Evolutionary conservation across 2,113 vertebrate species (phyloP).

Genomic region (Haemorhous mexicanus): DNA sequence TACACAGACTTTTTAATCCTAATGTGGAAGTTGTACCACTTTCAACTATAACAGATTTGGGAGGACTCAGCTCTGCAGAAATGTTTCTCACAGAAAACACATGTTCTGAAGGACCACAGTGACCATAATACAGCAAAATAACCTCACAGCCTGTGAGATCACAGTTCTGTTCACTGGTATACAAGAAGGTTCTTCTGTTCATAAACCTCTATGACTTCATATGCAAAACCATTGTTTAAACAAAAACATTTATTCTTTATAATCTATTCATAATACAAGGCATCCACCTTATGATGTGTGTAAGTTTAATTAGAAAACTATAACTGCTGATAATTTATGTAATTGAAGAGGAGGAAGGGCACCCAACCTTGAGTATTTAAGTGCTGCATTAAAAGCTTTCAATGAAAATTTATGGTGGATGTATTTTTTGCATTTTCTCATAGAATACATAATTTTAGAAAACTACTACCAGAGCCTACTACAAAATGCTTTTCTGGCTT

Average conservation of each 20-base stretch:
- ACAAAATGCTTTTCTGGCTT: not conserved
- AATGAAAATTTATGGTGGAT: conserved; percentile 39
- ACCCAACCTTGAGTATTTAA: conserved; percentile 24
- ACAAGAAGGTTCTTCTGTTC: not conserved
- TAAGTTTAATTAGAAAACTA: conserved; percentile 67
- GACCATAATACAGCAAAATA: not conserved
- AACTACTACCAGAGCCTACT: not conserved
- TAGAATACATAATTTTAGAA: not conserved
- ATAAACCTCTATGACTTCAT: conserved; percentile 3
- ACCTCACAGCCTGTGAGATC: not conserved
- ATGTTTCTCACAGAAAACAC: not conserved
- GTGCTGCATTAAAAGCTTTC: conserved; percentile 36
- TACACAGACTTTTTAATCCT: not conserved
- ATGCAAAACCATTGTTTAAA: conserved; percentile 36
- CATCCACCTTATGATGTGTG: conserved; percentile 32
- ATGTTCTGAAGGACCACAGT: fast-evolving
- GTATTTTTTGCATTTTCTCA: not conserved
- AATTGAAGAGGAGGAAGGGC: conserved; percentile 49
- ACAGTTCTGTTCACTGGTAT: not conserved
- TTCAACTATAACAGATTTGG: not conserved
- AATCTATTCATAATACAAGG: conserved; percentile 47
- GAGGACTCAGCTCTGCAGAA: not conserved
- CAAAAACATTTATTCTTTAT: conserved; percentile 54
- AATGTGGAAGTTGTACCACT: not conserved
- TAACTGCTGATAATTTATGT: conserved; percentile 53